Percentiles rank a stretch among this genome's conserved stretches.
Conservation (phyloP, 2,888 invertebrate species). For the Nasonovia ribisnigri region DNA sequence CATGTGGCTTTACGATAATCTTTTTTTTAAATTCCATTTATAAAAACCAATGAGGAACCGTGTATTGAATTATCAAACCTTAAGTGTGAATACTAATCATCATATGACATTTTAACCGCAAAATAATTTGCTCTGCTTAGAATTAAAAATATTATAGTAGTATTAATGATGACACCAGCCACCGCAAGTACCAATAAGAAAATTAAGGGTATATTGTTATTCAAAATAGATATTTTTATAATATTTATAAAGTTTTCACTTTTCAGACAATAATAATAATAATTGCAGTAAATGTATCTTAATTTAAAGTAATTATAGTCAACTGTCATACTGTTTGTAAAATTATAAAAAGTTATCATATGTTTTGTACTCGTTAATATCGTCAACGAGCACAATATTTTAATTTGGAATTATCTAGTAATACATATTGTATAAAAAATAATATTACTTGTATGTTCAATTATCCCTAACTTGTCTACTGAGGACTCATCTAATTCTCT, state of each 20-base stretch:
- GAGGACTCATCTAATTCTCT: background rate
- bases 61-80: too few relatives aligned
- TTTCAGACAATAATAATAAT: background rate
- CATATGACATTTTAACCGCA: too few relatives aligned
- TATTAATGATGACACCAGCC: too few relatives aligned
- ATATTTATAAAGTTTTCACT: background rate
- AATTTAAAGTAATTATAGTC: background rate
- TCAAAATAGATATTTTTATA: background rate
- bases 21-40: too few relatives aligned
- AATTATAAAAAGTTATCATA: background rate
- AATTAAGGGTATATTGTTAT: too few relatives aligned
- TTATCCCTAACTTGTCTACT: background rate
- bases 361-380: background rate
- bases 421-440: background rate
- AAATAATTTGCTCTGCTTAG: too few relatives aligned
- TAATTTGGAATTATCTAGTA: background rate
- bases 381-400: background rate
- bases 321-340: background rate
- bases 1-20: too few relatives aligned
- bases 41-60: too few relatives aligned
- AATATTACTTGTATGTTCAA: background rate
- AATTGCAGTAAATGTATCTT: background rate
- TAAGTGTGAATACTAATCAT: too few relatives aligned
- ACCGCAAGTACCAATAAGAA: too few relatives aligned
- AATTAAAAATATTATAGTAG: background rate